Percentiles rank a stretch among this genome's conserved stretches.
Conservation (phyloP, 2,888 invertebrate species). For the Lasiommata megera region DNA sequence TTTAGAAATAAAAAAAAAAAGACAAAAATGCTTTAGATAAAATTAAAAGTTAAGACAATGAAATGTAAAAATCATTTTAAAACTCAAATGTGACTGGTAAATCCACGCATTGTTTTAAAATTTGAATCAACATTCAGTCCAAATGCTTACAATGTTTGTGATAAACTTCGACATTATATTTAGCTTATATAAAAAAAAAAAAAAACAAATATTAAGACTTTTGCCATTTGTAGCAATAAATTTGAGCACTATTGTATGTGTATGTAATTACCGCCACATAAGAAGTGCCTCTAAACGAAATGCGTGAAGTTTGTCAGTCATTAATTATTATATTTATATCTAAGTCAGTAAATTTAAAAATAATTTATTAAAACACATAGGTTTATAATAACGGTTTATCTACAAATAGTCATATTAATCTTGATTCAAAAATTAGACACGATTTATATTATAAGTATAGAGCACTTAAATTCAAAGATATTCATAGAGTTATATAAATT, state of each 20-base stretch:
- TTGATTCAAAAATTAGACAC: conserved; percentile 33
- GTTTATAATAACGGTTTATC: conserved; percentile 39
- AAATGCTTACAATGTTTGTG: conserved; percentile 73
- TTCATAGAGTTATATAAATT: conserved; percentile 45
- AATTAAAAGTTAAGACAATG: conserved; percentile 11
- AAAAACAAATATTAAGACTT: conserved; percentile 37
- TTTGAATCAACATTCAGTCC: conserved; percentile 54
- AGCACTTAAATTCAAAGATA: conserved; percentile 63
- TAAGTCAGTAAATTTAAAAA: conserved; percentile 25
- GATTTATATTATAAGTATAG: conserved; percentile 40
- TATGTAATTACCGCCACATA: conserved; percentile 51
- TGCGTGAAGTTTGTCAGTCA: conserved; percentile 44
- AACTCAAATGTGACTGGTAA: conserved; percentile 2
- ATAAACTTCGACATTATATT: conserved; percentile 66
- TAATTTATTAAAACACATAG: conserved; percentile 46
- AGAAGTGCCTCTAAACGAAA: conserved; percentile 68
- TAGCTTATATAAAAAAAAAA: conserved; percentile 56
- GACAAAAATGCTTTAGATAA: not conserved
- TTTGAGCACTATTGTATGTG: conserved; percentile 53
- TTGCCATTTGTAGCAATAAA: conserved; percentile 56
- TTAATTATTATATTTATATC: conserved; percentile 8
- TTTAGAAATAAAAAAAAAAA: not conserved
- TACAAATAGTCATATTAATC: conserved; percentile 23
- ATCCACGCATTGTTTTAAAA: conserved; percentile 12
- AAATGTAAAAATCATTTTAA: conserved; percentile 6